Percentiles rank a stretch among this genome's conserved stretches.
These are phyloP conservation scores for Eclectus roratus DNA, from an alignment of 2,113 vertebrate genomes.

Conservation along the genomic window DNA sequence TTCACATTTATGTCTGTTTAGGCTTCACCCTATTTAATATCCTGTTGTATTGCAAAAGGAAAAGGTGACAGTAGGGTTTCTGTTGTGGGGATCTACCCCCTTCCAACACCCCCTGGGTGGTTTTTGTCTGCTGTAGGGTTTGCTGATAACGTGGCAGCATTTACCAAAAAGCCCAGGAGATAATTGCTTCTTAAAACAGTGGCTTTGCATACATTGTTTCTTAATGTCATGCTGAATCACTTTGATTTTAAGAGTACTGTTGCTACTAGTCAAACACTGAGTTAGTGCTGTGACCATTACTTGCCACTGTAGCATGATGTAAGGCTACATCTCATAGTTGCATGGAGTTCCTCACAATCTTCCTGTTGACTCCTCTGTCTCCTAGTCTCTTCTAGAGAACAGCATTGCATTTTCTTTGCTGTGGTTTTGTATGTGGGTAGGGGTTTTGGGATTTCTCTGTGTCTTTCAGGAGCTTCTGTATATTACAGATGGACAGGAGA, in stretches of 20 bases:
- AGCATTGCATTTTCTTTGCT: neutral
- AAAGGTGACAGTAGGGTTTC: neutral
- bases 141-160: neutral
- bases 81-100: neutral
- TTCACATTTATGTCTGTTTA: neutral
- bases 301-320: neutral
- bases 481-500: neutral
- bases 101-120: neutral
- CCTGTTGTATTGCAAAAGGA: neutral
- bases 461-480: neutral
- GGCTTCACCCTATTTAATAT: neutral
- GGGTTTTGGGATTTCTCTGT: neutral
- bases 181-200: neutral
- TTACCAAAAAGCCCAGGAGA: neutral
- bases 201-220: neutral
- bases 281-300: neutral
- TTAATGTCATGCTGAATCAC: neutral
- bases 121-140: neutral
- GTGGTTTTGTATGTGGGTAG: neutral
- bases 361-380: neutral
- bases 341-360: neutral
- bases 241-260: neutral
- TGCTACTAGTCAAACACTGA: neutral
- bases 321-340: neutral
- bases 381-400: neutral